Percentiles rank a stretch among this genome's conserved stretches.
Evolutionary conservation across 2,888 invertebrate species (phyloP).

Genomic region (Chymomyza caudatula): DNA sequence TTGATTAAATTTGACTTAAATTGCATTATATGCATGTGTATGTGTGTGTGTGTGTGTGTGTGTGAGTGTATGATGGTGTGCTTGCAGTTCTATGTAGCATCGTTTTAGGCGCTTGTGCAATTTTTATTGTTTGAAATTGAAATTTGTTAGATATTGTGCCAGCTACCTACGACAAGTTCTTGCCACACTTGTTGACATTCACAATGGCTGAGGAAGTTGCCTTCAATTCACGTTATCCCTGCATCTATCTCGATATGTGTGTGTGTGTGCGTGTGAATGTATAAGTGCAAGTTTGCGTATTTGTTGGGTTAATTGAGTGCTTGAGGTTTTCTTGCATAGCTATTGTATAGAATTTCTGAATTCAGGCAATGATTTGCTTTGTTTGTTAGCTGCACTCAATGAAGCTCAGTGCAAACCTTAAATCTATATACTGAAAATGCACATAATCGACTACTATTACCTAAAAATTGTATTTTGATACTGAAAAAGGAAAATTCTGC

Average conservation of each 20-base stretch:
- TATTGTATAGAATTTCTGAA: background rate
- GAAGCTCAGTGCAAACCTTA: conserved; percentile 34
- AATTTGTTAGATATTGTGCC: conserved; percentile 41
- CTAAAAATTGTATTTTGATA: background rate
- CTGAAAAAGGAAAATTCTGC: no score
- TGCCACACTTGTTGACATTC: conserved; percentile 57
- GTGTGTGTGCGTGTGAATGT: background rate
- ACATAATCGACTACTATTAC: background rate
- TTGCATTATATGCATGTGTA: conserved; percentile 51
- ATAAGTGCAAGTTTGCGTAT: conserved; percentile 29
- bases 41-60: conserved; percentile 21
- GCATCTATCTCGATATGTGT: conserved; percentile 1
- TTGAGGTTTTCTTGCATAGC: background rate
- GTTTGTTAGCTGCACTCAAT: conserved; percentile 23
- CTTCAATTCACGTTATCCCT: background rate
- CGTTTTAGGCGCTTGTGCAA: conserved; percentile 35
- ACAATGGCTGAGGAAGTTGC: conserved; percentile 22
- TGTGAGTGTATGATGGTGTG: background rate
- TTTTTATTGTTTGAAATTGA: conserved; percentile 55
- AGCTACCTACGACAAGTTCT: conserved; percentile 1
- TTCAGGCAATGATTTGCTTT: background rate
- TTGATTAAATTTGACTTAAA: conserved; percentile 70
- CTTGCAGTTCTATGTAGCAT: conserved; percentile 24
- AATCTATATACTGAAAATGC: conserved; percentile 32
- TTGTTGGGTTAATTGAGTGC: conserved; percentile 55